Evolutionary conservation across 2,797 vertebrate species (phyloP).

Genomic region (Gambelia wislizenii): DNA sequence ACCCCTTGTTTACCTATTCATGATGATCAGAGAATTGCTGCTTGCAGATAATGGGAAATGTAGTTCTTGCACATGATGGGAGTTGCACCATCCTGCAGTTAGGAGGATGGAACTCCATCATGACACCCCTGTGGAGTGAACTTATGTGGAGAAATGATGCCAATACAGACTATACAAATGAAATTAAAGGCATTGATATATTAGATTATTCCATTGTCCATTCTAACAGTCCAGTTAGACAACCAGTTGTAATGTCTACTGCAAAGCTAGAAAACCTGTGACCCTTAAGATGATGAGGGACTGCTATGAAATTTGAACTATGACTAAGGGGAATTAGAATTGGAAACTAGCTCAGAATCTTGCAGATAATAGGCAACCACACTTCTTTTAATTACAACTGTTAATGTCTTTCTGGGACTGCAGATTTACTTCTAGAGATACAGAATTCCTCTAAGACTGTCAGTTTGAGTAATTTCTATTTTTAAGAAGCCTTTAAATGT

Average conservation of each 20-base stretch:
- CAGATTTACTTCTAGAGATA: constrained; percentile 40
- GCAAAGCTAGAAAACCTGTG: neutral
- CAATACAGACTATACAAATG: too few relatives aligned
- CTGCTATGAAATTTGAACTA: too few relatives aligned
- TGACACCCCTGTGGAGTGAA: neutral
- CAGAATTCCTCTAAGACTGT: constrained; percentile 21
- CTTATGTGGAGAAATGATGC: too few relatives aligned
- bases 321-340: too few relatives aligned
- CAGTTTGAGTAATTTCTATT: constrained; percentile 43
- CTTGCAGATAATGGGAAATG: too few relatives aligned
- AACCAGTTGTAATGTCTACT: neutral
- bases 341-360: too few relatives aligned
- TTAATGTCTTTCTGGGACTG: constrained; percentile 35
- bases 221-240: neutral
- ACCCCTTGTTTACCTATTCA: too few relatives aligned
- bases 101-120: too few relatives aligned
- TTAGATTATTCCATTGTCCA: neutral
- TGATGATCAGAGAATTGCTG: too few relatives aligned
- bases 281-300: too few relatives aligned
- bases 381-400: constrained; percentile 36
- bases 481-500: constrained; percentile 23
- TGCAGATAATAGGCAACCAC: neutral
- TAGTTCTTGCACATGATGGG: too few relatives aligned
- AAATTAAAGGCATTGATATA: neutral
- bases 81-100: too few relatives aligned